Conservation (phyloP, 2,797 vertebrate genomes). For the Synaphobranchus kaupii region DNA sequence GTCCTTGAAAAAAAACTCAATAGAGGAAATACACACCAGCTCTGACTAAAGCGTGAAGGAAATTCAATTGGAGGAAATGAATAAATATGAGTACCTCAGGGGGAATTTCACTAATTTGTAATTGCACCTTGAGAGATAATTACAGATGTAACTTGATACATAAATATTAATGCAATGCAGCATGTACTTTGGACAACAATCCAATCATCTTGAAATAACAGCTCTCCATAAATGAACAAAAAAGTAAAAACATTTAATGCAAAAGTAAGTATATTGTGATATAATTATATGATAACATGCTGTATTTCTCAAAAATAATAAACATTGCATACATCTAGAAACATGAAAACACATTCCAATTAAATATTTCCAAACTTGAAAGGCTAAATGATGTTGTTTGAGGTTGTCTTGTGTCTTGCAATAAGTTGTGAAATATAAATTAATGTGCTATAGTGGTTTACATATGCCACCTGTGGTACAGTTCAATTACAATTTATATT, state of each 20-base stretch:
- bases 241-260: neutral
- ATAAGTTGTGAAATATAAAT: neutral
- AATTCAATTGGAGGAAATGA: neutral
- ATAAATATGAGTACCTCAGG: neutral
- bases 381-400: neutral
- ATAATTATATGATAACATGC: neutral
- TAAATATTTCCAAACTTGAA: neutral
- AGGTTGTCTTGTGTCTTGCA: neutral
- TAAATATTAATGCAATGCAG: neutral
- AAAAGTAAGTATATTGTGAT: neutral
- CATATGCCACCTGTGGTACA: neutral
- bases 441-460: neutral
- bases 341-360: neutral
- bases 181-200: neutral
- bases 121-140: neutral
- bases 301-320: conserved; percentile 2
- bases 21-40: neutral
- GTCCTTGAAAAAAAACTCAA: neutral
- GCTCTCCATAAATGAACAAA: neutral
- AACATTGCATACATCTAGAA: neutral
- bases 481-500: neutral
- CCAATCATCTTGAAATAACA: neutral
- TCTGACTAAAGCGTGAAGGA: neutral
- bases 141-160: neutral
- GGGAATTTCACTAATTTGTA: neutral